phyloP scores from a whole-genome alignment of 2,888 invertebrate genomes.

The Stenotaenia linearis region DNA sequence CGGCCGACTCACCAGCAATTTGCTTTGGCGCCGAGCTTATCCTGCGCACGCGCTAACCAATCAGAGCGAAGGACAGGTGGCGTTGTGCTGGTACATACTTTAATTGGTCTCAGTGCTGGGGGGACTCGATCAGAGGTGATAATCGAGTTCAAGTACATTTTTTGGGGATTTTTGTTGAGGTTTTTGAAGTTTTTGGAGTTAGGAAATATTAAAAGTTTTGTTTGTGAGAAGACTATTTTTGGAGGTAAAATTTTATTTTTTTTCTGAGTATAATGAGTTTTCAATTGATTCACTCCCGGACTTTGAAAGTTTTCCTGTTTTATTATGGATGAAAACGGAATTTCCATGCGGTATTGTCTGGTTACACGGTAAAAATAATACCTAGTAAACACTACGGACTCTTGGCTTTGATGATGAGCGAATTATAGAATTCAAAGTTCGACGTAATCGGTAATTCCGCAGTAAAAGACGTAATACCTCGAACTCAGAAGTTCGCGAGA shows the following conservation, averaged over 20 bases:
- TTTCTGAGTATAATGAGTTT: background rate
- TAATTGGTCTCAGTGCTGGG: background rate
- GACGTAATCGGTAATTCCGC: too few relatives aligned
- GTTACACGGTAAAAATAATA: too few relatives aligned
- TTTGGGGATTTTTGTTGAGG: background rate
- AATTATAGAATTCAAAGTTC: too few relatives aligned
- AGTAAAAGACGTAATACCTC: too few relatives aligned
- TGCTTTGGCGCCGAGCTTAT: constrained; percentile 26
- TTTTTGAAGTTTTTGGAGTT: background rate
- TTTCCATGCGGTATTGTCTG: background rate
- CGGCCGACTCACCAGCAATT: constrained; percentile 26
- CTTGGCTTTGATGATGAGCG: too few relatives aligned
- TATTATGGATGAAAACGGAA: background rate
- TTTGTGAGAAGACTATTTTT: too few relatives aligned
- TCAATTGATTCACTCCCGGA: background rate
- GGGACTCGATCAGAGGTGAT: constrained; percentile 10
- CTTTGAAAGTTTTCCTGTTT: background rate
- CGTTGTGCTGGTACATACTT: constrained; percentile 12
- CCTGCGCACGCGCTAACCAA: constrained; percentile 21
- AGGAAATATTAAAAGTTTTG: too few relatives aligned
- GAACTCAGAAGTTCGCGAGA: too few relatives aligned
- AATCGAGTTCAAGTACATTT: background rate
- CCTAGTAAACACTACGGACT: too few relatives aligned
- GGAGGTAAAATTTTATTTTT: background rate
- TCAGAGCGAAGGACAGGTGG: constrained; percentile 26